Conservation (phyloP, 2,888 invertebrate genomes). For the Encarsia formosa region DNA sequence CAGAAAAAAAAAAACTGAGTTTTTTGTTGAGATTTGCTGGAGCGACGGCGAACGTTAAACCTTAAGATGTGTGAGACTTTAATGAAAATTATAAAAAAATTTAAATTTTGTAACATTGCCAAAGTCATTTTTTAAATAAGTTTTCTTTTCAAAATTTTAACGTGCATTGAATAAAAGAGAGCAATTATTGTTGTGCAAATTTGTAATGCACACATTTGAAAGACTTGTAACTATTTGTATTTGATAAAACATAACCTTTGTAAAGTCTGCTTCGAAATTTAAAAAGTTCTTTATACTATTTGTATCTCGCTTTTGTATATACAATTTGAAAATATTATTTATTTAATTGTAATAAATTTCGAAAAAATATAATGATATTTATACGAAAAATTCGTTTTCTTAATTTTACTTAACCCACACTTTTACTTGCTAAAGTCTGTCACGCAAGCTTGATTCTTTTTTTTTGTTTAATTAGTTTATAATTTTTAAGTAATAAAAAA, state of each 20-base stretch:
- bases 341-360: constrained; percentile 49
- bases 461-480: too few species aligned
- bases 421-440: too few species aligned
- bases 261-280: constrained; percentile 18
- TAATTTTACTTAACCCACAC: too few species aligned
- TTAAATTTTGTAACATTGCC: constrained; percentile 10
- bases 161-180: neutral
- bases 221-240: constrained; percentile 13
- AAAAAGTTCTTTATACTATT: constrained; percentile 17
- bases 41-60: constrained; percentile 18
- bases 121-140: constrained; percentile 2
- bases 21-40: constrained; percentile 1
- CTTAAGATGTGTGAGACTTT: neutral
- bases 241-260: neutral
- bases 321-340: constrained; percentile 42
- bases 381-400: constrained; percentile 37
- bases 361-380: constrained; percentile 48
- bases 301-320: constrained; percentile 38
- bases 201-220: constrained; percentile 4
- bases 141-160: constrained; percentile 3
- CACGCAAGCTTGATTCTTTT: neutral
- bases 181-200: constrained; percentile 6
- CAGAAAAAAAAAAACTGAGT: neutral
- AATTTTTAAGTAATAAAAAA: too few species aligned
- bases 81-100: neutral